Evolutionary conservation across 1,140 invertebrate species (phyloP).

Genomic region (Rhyzopertha dominica): DNA sequence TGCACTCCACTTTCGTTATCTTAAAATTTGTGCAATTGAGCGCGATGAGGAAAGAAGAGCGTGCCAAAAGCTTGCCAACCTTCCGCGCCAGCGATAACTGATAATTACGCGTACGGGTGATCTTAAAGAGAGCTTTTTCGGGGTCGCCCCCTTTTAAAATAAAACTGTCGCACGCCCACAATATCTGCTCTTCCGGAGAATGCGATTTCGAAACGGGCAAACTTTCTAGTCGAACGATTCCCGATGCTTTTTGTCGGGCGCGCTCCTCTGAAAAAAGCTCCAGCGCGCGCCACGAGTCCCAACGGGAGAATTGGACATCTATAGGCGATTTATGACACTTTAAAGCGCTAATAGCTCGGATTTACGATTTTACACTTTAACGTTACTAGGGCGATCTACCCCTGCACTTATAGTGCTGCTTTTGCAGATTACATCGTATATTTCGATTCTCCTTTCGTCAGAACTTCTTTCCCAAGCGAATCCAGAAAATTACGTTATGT

Average conservation of each 20-base stretch:
- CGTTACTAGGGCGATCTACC: no score
- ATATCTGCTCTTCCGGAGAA: conserved; percentile 27
- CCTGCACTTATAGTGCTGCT: no score
- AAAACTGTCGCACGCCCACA: conserved; percentile 41
- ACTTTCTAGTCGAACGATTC: conserved; percentile 41
- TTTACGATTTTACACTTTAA: conserved; percentile 36
- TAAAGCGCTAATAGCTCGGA: conserved; percentile 38
- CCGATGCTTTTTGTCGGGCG: conserved; percentile 37
- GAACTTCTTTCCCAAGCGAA: no score
- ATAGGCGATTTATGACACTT: conserved; percentile 43
- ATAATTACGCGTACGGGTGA: conserved; percentile 46
- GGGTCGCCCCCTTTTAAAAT: conserved; percentile 37
- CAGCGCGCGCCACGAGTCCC: conserved; percentile 27
- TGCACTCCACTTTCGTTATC: no score
- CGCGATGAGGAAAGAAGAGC: conserved; percentile 35
- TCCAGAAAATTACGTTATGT: no score
- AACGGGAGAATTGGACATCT: conserved; percentile 34
- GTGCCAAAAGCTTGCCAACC: conserved; percentile 38
- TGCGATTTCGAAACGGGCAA: conserved; percentile 39
- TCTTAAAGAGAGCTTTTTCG: conserved; percentile 40
- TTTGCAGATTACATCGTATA: no score
- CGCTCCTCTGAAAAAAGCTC: conserved; percentile 43
- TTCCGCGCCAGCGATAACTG: conserved; percentile 41
- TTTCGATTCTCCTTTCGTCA: no score
- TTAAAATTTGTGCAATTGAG: conserved; percentile 34